Conservation (phyloP, 2,797 vertebrate genomes). For the Cuculus canorus region DNA sequence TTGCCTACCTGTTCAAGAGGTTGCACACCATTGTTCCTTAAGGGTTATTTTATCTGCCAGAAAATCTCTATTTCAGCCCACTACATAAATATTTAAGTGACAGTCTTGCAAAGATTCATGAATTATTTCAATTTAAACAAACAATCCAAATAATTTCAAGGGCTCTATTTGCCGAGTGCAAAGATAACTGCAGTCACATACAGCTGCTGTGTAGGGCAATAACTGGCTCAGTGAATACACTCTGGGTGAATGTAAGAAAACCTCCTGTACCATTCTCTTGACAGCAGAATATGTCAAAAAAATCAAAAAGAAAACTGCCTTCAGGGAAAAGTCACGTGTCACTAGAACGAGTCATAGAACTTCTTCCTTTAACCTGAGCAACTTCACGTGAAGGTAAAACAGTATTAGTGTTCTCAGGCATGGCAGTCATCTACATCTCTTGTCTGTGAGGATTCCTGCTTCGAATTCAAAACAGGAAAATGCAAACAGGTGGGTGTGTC, state of each 20-base stretch:
- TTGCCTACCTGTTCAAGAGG: background rate
- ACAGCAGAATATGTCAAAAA: background rate
- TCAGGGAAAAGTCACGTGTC: background rate
- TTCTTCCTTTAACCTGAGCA: background rate
- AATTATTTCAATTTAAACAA: background rate
- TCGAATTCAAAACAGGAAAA: background rate
- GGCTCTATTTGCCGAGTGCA: background rate
- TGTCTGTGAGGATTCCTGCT: background rate
- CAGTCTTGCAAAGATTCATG: background rate
- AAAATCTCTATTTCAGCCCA: background rate
- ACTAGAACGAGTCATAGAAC: background rate
- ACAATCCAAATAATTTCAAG: background rate
- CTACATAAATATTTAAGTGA: background rate
- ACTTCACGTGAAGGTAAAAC: background rate
- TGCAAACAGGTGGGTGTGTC: background rate
- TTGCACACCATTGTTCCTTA: accelerated
- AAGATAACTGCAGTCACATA: background rate
- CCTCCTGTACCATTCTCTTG: background rate
- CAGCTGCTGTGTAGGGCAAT: background rate
- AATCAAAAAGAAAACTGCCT: background rate
- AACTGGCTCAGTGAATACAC: background rate
- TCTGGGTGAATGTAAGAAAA: background rate
- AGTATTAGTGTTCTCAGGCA: background rate
- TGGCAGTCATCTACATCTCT: background rate
- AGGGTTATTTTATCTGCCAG: background rate